Evolutionary conservation across 2,113 vertebrate species (phyloP), one percentile per base, ranked within the genome.

Genomic region (Amazona guildingii): DNA sequence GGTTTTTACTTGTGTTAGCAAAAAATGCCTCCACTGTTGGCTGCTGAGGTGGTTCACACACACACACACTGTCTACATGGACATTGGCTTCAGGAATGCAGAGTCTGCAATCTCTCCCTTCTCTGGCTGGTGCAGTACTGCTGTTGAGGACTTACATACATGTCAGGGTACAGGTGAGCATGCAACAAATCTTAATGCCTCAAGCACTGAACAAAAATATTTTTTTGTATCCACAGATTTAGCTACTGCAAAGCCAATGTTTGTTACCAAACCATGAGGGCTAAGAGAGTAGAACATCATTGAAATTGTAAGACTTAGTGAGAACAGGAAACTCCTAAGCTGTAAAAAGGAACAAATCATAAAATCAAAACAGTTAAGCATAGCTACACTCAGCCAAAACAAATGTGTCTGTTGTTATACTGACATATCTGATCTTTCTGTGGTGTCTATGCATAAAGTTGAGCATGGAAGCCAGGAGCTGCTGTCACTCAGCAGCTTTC

Each of bases 11-110:
- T 37, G 37, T 37, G 37, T 37, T 37, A 37, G 37, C 37, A 37
- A 37, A 37, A 37, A 37, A 37, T 37, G 37, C 37, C 37, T 39
- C 21, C 3, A 10, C 7, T 46, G 11, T 25, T 66, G 35, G 11
- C 41, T 74, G 24, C 77, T 78, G 63, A 33, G 16, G 13, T 39
- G 28, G 39, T 51, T 76, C 37, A 37, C n/a, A 8, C 5, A 3
- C 37, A 17, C 44, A 16, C 3, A 9, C 27, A 17, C 25, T 57
- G 74, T 51, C 21, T 35, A 16, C 14, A 5, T 0, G 0, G 25
- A 20, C 1, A 2, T 14, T 54, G 57, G 31, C 37, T 59, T 25
- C 37, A 72, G 75, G 13, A 75, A 54, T 13, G 14, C 28, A 59
- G n/a, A 37, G 21, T 31, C 28, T n/a, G 57, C 57, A 68, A 20